Conservation (phyloP, 2,888 invertebrate species). For the Therioaphis trifolii region DNA sequence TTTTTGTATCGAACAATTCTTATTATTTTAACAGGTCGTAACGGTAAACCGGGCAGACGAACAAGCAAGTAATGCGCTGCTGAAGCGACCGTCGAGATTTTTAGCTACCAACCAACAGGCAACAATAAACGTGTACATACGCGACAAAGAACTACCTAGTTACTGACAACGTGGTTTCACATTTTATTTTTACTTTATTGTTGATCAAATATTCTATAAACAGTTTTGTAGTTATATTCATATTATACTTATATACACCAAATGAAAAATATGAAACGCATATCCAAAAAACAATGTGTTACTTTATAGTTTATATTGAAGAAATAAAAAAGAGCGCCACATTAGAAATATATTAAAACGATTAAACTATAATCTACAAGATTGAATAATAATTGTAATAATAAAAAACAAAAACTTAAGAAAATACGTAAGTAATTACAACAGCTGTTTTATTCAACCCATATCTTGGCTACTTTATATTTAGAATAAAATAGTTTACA, state of each 20-base stretch:
- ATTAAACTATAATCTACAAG: too few relatives aligned
- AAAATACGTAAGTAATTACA: too few relatives aligned
- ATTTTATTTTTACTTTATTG: not conserved
- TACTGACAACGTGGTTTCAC: not conserved
- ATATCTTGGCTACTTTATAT: too few relatives aligned
- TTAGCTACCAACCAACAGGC: not conserved
- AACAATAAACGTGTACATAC: not conserved
- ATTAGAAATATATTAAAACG: not conserved
- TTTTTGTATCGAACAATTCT: conserved; percentile 17
- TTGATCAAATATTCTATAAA: not conserved
- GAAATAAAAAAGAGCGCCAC: not conserved
- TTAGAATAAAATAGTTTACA: too few relatives aligned
- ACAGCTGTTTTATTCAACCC: too few relatives aligned
- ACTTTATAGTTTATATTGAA: too few relatives aligned
- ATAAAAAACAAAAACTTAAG: too few relatives aligned
- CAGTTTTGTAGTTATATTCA: not conserved
- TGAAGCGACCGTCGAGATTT: not conserved
- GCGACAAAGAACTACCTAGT: not conserved
- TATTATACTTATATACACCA: too few relatives aligned
- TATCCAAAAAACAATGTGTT: too few relatives aligned
- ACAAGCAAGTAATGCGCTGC: not conserved
- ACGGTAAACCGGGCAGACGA: conserved; percentile 47
- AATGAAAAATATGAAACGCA: too few relatives aligned
- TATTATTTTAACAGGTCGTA: conserved; percentile 43
- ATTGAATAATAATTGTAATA: too few relatives aligned